These are phyloP conservation scores for Cryptocheilus praepositus DNA, from an alignment of 2,888 invertebrate species.

Conservation along the genomic window DNA sequence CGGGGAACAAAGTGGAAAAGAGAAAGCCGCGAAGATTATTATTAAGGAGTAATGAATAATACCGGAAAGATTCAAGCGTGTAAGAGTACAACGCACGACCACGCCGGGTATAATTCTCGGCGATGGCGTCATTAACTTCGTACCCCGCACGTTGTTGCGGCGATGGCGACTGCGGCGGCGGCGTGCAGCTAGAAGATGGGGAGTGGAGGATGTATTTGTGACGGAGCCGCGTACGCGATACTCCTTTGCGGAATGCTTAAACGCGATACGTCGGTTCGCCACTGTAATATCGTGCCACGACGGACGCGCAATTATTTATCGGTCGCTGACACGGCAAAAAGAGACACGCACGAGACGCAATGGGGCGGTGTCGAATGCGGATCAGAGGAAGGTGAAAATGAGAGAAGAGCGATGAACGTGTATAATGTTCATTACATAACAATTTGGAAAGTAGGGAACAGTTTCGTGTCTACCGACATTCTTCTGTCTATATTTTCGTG, in stretches of 20 bases:
- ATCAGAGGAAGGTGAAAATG: no score
- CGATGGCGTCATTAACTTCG: constrained; percentile 61
- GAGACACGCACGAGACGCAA: no score
- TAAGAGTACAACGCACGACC: constrained; percentile 57
- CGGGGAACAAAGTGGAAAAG: constrained; percentile 38
- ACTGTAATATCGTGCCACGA: no score
- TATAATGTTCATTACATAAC: no score
- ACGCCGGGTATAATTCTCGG: constrained; percentile 60
- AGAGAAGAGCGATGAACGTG: no score
- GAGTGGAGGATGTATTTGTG: constrained; percentile 15
- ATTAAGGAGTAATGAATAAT: constrained; percentile 65
- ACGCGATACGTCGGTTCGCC: constrained; percentile 28
- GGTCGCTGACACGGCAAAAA: no score
- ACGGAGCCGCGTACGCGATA: constrained; percentile 9
- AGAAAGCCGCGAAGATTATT: constrained; percentile 54
- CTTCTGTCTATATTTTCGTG: no score
- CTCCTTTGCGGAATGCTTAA: constrained; percentile 40
- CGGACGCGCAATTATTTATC: no score
- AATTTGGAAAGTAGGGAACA: no score
- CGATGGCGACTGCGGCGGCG: constrained; percentile 6
- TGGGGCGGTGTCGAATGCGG: no score
- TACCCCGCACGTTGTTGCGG: constrained; percentile 21
- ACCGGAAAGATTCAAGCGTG: constrained; percentile 62
- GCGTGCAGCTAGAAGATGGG: constrained; percentile 21
- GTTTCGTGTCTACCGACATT: no score